A percentile compares a stretch with the other conserved stretches of the same genome.
These are phyloP conservation scores for Aleiodes sp. DNA, from an alignment of 1,140 invertebrate species.

Conservation along the genomic window DNA sequence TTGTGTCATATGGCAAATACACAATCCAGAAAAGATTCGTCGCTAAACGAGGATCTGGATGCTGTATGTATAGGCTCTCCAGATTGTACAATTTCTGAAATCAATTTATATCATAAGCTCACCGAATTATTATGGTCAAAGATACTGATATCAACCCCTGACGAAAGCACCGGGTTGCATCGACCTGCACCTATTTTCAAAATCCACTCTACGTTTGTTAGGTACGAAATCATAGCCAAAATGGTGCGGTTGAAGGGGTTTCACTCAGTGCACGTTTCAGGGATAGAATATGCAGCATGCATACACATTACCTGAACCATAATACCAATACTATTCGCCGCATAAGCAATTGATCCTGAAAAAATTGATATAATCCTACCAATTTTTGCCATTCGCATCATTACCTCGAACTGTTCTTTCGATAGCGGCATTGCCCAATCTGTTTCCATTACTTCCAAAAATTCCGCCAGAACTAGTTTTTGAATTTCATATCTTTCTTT, in stretches of 20 bases:
- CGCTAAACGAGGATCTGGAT: slow-evolving; percentile 14
- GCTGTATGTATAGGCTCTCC: not conserved
- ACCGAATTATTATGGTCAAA: not conserved
- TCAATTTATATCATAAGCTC: not conserved
- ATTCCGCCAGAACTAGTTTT: slow-evolving; percentile 16
- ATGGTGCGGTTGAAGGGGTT: too few relatives aligned
- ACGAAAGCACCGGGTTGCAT: too few relatives aligned
- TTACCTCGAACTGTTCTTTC: not conserved
- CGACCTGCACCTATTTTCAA: too few relatives aligned
- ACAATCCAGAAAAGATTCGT: slow-evolving; percentile 28
- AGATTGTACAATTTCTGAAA: slow-evolving; percentile 15
- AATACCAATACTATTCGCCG: not conserved
- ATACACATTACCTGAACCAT: not conserved
- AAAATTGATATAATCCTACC: slow-evolving; percentile 24
- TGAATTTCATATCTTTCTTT: too few relatives aligned
- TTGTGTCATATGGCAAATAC: slow-evolving; percentile 35
- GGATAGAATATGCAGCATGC: too few relatives aligned
- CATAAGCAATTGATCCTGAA: slow-evolving; percentile 6
- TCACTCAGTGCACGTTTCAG: too few relatives aligned
- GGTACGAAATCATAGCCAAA: too few relatives aligned
- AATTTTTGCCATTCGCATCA: slow-evolving; percentile 24
- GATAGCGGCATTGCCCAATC: slow-evolving; percentile 32
- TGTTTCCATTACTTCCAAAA: slow-evolving; percentile 30
- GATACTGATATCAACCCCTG: too few relatives aligned
- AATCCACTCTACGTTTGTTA: too few relatives aligned